phyloP scores from a whole-genome alignment of 2,888 invertebrate genomes.

The Clepsis dumicolana region DNA sequence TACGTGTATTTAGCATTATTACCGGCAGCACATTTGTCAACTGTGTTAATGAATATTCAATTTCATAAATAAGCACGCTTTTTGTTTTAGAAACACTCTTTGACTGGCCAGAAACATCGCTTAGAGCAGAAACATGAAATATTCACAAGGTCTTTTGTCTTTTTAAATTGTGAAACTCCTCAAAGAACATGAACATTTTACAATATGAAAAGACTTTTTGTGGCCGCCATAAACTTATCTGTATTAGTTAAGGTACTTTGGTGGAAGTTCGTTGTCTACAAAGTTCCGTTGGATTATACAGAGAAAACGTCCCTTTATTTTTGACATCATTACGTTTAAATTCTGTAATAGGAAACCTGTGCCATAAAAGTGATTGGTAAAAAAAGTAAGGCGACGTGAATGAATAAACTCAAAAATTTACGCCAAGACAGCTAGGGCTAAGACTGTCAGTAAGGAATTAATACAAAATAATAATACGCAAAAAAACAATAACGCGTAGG shows the following conservation, averaged over 20 bases:
- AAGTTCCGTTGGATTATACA: conserved; percentile 14
- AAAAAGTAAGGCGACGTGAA: not conserved
- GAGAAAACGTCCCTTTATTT: conserved; percentile 5
- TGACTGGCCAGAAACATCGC: conserved; percentile 63
- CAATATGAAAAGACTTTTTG: conserved; percentile 70
- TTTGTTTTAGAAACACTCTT: conserved; percentile 70
- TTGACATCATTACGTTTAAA: conserved; percentile 4
- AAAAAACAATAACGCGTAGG: no score
- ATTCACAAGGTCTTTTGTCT: conserved; percentile 75
- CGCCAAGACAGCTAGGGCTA: not conserved
- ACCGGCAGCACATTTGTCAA: conserved; percentile 46
- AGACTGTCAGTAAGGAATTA: not conserved
- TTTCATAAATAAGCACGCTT: conserved; percentile 52
- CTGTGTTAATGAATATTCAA: conserved; percentile 68
- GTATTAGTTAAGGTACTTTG: conserved; percentile 41
- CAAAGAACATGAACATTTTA: conserved; percentile 71
- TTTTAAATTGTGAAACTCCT: conserved; percentile 69
- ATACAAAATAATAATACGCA: no score
- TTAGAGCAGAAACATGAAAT: conserved; percentile 73
- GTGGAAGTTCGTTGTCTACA: conserved; percentile 26
- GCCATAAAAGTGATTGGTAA: not conserved
- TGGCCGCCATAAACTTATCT: conserved; percentile 59
- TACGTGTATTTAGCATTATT: conserved; percentile 25
- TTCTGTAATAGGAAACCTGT: not conserved
- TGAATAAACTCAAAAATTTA: not conserved